A percentile compares a stretch with the other conserved stretches of the same genome.
These are phyloP conservation scores for Acrossocheilus wenchowensis DNA, from an alignment of 2,797 vertebrate species.

Conservation along the genomic window DNA sequence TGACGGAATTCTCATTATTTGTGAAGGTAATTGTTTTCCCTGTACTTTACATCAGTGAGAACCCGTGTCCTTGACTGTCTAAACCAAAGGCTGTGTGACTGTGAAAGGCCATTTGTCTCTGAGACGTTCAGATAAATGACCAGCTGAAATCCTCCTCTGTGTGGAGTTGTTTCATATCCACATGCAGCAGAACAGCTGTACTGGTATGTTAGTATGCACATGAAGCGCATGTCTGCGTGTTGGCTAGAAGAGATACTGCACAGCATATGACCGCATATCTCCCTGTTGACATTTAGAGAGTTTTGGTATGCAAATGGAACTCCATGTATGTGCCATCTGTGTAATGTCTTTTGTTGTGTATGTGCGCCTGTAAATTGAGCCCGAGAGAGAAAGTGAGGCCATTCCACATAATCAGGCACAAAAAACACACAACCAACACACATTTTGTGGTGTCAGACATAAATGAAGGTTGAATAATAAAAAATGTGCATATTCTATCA, in stretches of 20 bases:
- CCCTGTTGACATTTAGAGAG: constrained; percentile 57
- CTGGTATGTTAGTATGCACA: constrained; percentile 10
- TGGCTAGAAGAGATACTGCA: constrained; percentile 34
- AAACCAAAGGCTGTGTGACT: not conserved
- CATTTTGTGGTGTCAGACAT: not conserved
- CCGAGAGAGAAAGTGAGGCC: constrained; percentile 49
- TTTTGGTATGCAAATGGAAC: constrained; percentile 62
- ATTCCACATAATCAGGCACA: constrained; percentile 8
- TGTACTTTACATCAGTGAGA: not conserved
- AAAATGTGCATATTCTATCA: not conserved
- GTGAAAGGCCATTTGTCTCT: not conserved
- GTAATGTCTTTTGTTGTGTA: constrained; percentile 53
- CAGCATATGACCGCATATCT: constrained; percentile 50
- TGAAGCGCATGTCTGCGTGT: constrained; percentile 29
- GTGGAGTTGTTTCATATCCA: constrained; percentile 23
- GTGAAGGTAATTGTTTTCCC: constrained; percentile 5
- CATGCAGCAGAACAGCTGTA: constrained; percentile 16
- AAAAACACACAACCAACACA: not conserved
- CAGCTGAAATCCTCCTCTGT: constrained; percentile 8
- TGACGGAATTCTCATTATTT: not conserved
- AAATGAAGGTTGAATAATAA: not conserved
- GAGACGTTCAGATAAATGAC: not conserved
- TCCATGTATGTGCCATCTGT: constrained; percentile 61
- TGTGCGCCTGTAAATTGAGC: constrained; percentile 56
- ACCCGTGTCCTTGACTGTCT: not conserved